A percentile compares a stretch with the other conserved stretches of the same genome.
phyloP scores from a whole-genome alignment of 1,140 invertebrate genomes.

The Scylla paramamosain region DNA sequence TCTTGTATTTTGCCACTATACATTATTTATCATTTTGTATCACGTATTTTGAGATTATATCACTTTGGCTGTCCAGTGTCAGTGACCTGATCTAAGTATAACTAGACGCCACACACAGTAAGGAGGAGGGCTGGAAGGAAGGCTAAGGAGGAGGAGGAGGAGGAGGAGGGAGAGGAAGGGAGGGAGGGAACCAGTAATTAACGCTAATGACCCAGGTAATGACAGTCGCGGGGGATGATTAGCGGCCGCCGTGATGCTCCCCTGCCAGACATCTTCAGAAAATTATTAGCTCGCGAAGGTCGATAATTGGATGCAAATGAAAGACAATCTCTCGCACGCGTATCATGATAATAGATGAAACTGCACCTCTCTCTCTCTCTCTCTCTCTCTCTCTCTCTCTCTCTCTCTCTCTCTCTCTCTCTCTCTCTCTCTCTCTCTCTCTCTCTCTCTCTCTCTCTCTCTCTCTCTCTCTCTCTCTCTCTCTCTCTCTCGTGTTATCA shows the following conservation, averaged over 20 bases:
- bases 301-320: conserved; percentile 23
- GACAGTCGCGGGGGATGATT: neutral
- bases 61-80: too few species aligned
- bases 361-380: too few species aligned
- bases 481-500: neutral
- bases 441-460: conserved; percentile 5
- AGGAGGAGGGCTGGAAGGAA: too few species aligned
- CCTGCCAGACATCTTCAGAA: neutral
- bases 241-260: neutral
- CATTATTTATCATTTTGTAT: too few species aligned
- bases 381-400: too few species aligned
- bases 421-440: too few species aligned
- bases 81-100: too few species aligned
- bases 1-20: too few species aligned
- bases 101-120: too few species aligned
- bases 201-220: neutral
- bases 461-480: conserved; percentile 20
- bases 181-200: neutral
- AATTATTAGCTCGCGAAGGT: neutral
- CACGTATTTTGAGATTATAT: too few species aligned
- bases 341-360: neutral
- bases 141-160: neutral
- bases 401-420: too few species aligned
- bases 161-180: neutral
- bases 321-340: neutral